Evolutionary conservation across 2,113 vertebrate species (phyloP).

Genomic region (Sphyrna mokarran): DNA sequence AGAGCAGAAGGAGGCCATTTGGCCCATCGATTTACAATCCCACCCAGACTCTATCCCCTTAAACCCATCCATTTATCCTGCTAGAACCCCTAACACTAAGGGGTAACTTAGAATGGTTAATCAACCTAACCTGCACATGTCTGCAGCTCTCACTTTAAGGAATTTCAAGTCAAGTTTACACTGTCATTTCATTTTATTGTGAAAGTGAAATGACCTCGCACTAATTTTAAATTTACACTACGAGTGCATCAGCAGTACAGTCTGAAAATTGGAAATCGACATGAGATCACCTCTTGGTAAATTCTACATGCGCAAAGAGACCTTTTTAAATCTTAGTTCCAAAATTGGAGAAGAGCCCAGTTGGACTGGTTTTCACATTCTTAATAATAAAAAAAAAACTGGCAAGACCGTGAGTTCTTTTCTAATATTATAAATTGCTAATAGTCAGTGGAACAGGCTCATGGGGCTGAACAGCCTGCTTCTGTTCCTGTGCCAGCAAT

Average conservation of each 20-base stretch:
- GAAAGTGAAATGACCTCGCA: not conserved
- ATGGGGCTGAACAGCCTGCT: not conserved
- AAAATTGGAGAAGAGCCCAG: not conserved
- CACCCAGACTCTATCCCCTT: too few relatives aligned
- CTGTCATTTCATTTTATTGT: not conserved
- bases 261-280: not conserved
- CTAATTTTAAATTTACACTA: not conserved
- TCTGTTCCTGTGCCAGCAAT: not conserved
- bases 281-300: not conserved
- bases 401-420: not conserved
- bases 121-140: too few relatives aligned
- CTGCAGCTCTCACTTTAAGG: not conserved
- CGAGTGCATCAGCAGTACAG: not conserved
- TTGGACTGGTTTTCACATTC: not conserved
- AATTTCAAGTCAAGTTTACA: not conserved
- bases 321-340: not conserved
- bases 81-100: too few relatives aligned
- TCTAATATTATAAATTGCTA: not conserved
- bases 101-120: too few relatives aligned
- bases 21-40: too few relatives aligned
- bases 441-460: not conserved
- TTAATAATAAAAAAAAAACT: not conserved
- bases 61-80: too few relatives aligned
- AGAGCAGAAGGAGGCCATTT: too few relatives aligned
- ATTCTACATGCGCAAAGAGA: not conserved